phyloP scores from a whole-genome alignment of 2,113 vertebrate species.

The Varanus komodoensis region DNA sequence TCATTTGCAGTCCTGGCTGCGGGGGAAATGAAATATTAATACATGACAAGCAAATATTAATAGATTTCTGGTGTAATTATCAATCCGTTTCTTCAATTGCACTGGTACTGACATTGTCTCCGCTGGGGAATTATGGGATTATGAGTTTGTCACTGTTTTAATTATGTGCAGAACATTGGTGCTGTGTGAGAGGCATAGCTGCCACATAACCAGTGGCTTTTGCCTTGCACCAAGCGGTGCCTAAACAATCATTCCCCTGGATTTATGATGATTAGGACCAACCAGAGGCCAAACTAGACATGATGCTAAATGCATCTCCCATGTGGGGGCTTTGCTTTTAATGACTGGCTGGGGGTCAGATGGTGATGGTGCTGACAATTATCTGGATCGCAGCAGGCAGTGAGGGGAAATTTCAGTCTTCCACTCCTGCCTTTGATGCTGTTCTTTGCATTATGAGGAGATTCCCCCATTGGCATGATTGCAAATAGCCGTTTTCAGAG shows the following conservation, averaged over 20 bases:
- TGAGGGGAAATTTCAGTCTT: not conserved
- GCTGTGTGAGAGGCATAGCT: not conserved
- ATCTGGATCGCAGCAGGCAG: not conserved
- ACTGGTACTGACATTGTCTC: not conserved
- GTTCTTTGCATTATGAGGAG: not conserved
- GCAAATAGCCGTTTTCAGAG: not conserved
- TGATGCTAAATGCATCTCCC: not conserved
- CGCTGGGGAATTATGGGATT: not conserved
- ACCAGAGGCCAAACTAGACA: not conserved
- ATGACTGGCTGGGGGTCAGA: too few relatives aligned
- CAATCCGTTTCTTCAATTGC: not conserved
- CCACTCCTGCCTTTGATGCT: not conserved
- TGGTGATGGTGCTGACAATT: not conserved
- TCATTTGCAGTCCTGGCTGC: constrained; percentile 8
- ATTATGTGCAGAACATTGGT: not conserved
- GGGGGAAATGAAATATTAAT: constrained; percentile 40
- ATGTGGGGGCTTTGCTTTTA: too few relatives aligned
- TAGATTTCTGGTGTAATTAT: constrained; percentile 25
- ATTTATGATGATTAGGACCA: not conserved
- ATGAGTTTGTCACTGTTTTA: not conserved
- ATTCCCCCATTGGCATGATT: not conserved
- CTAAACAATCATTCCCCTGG: not conserved
- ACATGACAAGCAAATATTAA: not conserved
- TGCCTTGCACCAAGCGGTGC: not conserved
- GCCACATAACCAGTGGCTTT: not conserved